Evolutionary conservation across 2,113 vertebrate genomes (phyloP).

Genomic region (Ceratotherium simum): DNA sequence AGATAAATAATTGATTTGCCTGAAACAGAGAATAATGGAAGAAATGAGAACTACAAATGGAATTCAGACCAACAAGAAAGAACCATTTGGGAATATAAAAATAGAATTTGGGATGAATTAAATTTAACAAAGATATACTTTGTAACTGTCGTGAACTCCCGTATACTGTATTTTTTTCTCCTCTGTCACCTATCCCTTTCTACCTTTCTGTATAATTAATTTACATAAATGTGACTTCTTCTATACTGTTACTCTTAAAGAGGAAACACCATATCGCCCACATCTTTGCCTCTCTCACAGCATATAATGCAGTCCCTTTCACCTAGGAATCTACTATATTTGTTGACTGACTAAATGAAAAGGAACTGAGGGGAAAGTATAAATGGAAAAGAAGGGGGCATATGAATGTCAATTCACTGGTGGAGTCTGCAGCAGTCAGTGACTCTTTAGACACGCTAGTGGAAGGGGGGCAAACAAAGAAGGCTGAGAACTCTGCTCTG

Average conservation of each 20-base stretch:
- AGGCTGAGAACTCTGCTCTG: background rate
- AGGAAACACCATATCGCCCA: background rate
- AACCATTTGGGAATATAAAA: conserved; percentile 1
- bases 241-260: background rate
- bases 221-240: background rate
- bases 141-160: background rate
- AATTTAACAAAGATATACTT: conserved; percentile 48
- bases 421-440: background rate
- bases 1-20: background rate
- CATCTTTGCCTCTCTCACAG: background rate
- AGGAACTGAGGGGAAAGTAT: background rate
- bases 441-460: background rate
- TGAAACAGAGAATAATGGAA: background rate
- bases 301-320: background rate
- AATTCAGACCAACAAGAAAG: background rate
- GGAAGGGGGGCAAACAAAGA: background rate
- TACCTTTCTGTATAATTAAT: background rate
- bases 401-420: background rate
- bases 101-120: background rate
- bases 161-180: background rate
- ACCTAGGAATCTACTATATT: background rate
- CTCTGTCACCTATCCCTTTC: background rate
- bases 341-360: background rate
- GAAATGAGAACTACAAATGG: background rate
- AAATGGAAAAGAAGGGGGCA: background rate